phyloP scores from a whole-genome alignment of 2,888 invertebrate genomes.

The Melanostoma mellinum region DNA sequence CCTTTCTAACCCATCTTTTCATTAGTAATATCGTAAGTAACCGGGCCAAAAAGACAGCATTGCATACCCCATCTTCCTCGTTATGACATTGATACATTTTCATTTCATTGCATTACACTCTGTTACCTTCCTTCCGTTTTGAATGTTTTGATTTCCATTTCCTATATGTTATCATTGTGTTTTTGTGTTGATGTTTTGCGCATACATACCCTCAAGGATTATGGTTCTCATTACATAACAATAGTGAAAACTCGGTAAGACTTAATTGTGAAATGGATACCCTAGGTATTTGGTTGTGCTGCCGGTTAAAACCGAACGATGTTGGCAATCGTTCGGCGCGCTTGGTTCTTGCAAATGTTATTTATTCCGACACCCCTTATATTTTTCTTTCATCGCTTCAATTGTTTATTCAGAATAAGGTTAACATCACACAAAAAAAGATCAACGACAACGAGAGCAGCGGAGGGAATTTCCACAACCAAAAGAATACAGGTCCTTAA shows the following conservation, averaged over 20 bases:
- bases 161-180: slow-evolving; percentile 43
- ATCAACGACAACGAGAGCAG: slow-evolving; percentile 36
- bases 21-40: slow-evolving; percentile 3
- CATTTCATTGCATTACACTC: slow-evolving; percentile 64
- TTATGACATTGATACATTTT: slow-evolving; percentile 61
- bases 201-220: slow-evolving; percentile 64
- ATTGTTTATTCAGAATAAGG: slow-evolving; percentile 73
- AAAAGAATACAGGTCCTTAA: slow-evolving; percentile 45
- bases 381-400: slow-evolving; percentile 73
- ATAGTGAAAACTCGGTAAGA: slow-evolving; percentile 56
- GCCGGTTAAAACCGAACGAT: slow-evolving; percentile 29
- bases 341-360: slow-evolving; percentile 54
- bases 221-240: slow-evolving; percentile 63
- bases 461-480: slow-evolving; percentile 11
- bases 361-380: slow-evolving; percentile 59
- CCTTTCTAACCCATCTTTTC: slow-evolving; percentile 6
- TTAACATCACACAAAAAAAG: slow-evolving; percentile 61
- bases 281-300: slow-evolving; percentile 17
- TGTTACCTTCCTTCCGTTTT: slow-evolving; percentile 71
- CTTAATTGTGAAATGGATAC: slow-evolving; percentile 69
- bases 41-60: background rate
- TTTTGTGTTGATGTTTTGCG: slow-evolving; percentile 53
- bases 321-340: slow-evolving; percentile 54
- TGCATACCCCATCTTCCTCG: background rate
- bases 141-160: slow-evolving; percentile 65